phyloP scores from a whole-genome alignment of 2,797 vertebrate genomes.

The Coracias cyanogaster region DNA sequence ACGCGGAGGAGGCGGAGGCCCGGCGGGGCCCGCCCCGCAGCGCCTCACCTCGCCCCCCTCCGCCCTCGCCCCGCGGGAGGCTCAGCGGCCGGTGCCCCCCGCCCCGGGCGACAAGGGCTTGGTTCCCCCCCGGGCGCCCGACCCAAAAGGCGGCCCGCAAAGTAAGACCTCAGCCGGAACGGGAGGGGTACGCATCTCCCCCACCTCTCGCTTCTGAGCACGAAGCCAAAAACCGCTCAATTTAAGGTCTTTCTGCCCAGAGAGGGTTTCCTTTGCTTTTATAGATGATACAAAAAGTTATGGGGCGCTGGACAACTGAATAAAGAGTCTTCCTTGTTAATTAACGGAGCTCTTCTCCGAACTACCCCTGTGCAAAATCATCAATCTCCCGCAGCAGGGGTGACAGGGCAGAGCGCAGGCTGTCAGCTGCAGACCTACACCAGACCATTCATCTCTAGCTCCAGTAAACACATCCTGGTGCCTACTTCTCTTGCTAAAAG shows the following conservation, averaged over 20 bases:
- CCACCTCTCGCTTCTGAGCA: not conserved
- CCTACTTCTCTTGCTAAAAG: rapidly evolving
- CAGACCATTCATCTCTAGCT: not conserved
- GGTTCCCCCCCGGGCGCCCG: rapidly evolving
- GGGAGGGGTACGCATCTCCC: rapidly evolving
- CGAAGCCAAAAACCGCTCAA: not conserved
- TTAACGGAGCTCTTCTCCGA: not conserved
- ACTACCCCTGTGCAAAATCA: not conserved
- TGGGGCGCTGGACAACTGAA: not conserved
- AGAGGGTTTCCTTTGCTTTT: not conserved
- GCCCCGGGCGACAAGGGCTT: not conserved
- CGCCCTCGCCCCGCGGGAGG: too few species aligned
- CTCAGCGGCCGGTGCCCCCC: not conserved
- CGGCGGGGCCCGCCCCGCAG: not conserved
- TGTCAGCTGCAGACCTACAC: not conserved
- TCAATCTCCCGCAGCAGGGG: rapidly evolving
- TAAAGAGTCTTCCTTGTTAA: not conserved
- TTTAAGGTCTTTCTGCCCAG: not conserved
- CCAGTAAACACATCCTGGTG: not conserved
- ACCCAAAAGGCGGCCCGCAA: too few species aligned
- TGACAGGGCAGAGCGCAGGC: not conserved
- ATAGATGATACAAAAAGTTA: not conserved
- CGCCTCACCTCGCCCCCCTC: not conserved
- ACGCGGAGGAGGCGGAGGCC: too few species aligned
- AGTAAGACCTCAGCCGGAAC: not conserved